phyloP scores from a whole-genome alignment of 2,888 invertebrate genomes.

The Drosophila aldrichi region DNA sequence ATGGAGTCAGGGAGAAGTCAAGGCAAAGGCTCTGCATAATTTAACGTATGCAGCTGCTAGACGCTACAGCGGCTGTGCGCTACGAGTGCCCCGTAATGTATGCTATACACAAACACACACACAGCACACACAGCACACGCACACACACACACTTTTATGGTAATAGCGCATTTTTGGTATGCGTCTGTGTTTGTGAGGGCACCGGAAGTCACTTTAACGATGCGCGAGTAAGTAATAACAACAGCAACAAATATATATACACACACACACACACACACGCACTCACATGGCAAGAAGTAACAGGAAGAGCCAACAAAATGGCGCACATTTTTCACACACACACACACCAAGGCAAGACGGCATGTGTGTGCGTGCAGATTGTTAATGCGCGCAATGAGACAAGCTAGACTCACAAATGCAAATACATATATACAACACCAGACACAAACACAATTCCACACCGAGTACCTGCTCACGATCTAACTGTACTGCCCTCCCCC shows the following conservation, averaged over 20 bases:
- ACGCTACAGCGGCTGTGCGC: slow-evolving; percentile 34
- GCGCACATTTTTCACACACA: slow-evolving; percentile 59
- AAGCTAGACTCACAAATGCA: slow-evolving; percentile 44
- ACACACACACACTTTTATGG: not conserved
- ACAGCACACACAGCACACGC: slow-evolving; percentile 26
- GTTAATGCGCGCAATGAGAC: slow-evolving; percentile 59
- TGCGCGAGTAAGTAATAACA: slow-evolving; percentile 78
- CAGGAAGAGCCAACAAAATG: slow-evolving; percentile 63
- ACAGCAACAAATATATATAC: slow-evolving; percentile 40
- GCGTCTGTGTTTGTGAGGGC: slow-evolving; percentile 36
- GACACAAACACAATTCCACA: not conserved
- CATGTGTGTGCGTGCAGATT: slow-evolving; percentile 21
- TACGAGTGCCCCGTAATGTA: slow-evolving; percentile 62
- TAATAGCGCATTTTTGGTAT: slow-evolving; percentile 12
- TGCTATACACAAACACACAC: slow-evolving; percentile 48
- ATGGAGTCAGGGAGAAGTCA: not conserved
- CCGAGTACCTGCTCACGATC: slow-evolving; percentile 16
- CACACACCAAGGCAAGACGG: not conserved
- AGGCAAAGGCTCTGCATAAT: slow-evolving; percentile 76
- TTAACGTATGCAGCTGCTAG: slow-evolving; percentile 63
- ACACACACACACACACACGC: slow-evolving; percentile 9
- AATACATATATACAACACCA: slow-evolving; percentile 7
- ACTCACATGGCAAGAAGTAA: slow-evolving; percentile 20
- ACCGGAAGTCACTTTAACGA: slow-evolving; percentile 81
- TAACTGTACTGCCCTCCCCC: not conserved